Conservation (phyloP, 1,140 invertebrate species). For the Apis dorsata region DNA sequence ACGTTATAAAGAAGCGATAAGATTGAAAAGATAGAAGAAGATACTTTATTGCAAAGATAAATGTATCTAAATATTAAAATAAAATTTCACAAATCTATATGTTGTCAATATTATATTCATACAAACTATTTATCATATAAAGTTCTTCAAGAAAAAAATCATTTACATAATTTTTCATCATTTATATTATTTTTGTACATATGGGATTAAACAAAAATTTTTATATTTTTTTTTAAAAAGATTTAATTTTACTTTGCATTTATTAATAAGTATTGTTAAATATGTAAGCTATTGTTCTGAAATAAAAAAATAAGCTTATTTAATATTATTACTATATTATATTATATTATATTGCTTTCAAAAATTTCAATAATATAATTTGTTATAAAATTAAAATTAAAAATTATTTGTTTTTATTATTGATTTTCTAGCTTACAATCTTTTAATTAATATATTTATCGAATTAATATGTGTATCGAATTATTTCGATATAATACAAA, state of each 20-base stretch:
- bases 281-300: conserved; percentile 16
- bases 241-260: conserved; percentile 1
- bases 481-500: conserved; percentile 1
- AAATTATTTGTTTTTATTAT: neutral
- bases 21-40: conserved; percentile 16
- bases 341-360: neutral
- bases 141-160: neutral
- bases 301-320: conserved; percentile 24
- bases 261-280: neutral
- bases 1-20: conserved; percentile 28
- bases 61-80: conserved; percentile 57
- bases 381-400: too few species aligned
- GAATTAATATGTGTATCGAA: conserved; percentile 3
- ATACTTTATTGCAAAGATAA: conserved; percentile 55
- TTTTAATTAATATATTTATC: neutral
- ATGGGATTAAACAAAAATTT: neutral
- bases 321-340: neutral
- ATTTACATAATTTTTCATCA: neutral
- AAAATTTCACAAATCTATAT: conserved; percentile 58
- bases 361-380: neutral
- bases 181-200: conserved; percentile 1
- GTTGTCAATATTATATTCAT: conserved; percentile 42
- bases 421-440: too few species aligned
- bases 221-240: neutral
- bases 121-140: neutral